Percentiles rank a stretch among this genome's conserved stretches.
Evolutionary conservation across 2,797 vertebrate species (phyloP).

Genomic region (Esox lucius): DNA sequence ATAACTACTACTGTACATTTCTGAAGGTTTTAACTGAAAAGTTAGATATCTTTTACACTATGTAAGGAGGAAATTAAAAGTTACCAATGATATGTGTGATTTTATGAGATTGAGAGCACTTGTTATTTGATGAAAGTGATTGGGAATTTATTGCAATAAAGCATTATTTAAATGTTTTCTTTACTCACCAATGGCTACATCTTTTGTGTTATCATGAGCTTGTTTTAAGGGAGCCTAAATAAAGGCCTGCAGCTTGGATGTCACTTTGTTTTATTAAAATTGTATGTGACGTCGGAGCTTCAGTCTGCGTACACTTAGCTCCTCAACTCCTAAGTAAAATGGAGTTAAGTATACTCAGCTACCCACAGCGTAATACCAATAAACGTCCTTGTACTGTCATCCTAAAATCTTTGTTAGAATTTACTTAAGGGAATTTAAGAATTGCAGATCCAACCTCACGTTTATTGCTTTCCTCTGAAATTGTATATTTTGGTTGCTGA

Average conservation of each 20-base stretch:
- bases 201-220: not conserved
- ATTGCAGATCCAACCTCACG: not conserved
- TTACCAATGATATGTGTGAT: not conserved
- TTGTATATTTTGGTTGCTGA: slow-evolving; percentile 30
- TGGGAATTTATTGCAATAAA: slow-evolving; percentile 5
- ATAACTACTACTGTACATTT: not conserved
- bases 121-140: slow-evolving; percentile 23
- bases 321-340: too few relatives aligned
- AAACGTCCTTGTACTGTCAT: not conserved
- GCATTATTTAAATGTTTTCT: not conserved
- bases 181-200: not conserved
- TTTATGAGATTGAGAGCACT: not conserved
- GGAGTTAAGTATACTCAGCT: too few relatives aligned
- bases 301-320: too few relatives aligned
- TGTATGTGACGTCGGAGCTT: too few relatives aligned
- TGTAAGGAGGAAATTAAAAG: not conserved
- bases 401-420: not conserved
- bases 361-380: too few relatives aligned
- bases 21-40: not conserved
- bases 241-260: not conserved
- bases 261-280: too few relatives aligned
- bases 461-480: slow-evolving; percentile 14
- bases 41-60: not conserved
- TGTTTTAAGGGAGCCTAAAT: not conserved
- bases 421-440: not conserved